A percentile compares a stretch with the other conserved stretches of the same genome.
phyloP scores from a whole-genome alignment of 2,888 invertebrate genomes.

The Bruchidius siliquastri region DNA sequence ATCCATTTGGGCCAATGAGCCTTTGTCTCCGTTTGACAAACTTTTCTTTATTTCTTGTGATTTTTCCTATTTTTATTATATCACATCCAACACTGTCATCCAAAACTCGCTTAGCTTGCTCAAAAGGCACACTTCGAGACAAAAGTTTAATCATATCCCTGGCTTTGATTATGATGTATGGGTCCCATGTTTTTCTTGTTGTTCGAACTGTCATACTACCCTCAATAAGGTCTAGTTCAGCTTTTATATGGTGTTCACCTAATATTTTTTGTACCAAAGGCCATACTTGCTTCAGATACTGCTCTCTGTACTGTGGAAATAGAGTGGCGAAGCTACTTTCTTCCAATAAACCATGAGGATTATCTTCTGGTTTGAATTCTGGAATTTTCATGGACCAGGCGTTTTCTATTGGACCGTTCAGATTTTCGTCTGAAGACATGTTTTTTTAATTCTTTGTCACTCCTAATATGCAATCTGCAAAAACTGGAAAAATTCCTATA shows the following conservation, averaged over 20 bases:
- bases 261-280: conserved; percentile 86
- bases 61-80: conserved; percentile 91
- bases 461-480: background rate
- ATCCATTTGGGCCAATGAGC: conserved; percentile 95
- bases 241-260: conserved; percentile 72
- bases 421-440: conserved; percentile 13
- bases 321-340: conserved; percentile 96
- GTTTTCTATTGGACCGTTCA: conserved; percentile 66
- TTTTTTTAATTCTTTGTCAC: background rate
- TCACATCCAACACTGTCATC: conserved; percentile 92
- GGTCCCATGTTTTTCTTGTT: conserved; percentile 97
- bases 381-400: conserved; percentile 86
- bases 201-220: conserved; percentile 93
- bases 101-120: conserved; percentile 83
- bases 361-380: conserved; percentile 81
- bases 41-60: conserved; percentile 86
- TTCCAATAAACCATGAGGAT: conserved; percentile 80
- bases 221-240: conserved; percentile 88
- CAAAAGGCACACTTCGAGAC: conserved; percentile 93
- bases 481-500: background rate
- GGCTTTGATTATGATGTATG: conserved; percentile 93
- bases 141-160: conserved; percentile 93
- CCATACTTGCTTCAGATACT: conserved; percentile 93
- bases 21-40: conserved; percentile 93
- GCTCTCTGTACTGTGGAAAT: conserved; percentile 96